These are phyloP conservation scores for Rattus norvegicus DNA, from an alignment of 2,113 vertebrate genomes.

Conservation along the genomic window DNA sequence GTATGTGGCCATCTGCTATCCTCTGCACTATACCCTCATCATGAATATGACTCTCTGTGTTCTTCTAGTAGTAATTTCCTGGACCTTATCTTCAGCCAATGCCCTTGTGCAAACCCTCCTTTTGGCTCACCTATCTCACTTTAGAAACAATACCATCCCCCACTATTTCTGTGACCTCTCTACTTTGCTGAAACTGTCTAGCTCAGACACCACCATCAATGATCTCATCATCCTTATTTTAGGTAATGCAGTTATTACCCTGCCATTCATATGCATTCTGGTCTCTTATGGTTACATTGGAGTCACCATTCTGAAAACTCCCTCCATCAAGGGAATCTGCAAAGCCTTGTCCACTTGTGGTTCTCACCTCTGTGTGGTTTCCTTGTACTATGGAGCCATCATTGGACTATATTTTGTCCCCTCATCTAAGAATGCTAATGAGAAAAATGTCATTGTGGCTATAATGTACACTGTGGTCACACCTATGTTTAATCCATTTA, in stretches of 20 bases:
- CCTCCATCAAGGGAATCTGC: slow-evolving; percentile 5
- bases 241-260: not conserved
- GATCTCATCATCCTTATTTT: slow-evolving; percentile 50
- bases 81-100: slow-evolving; percentile 32
- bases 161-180: slow-evolving; percentile 79
- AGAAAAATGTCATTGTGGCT: slow-evolving; percentile 65
- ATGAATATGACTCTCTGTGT: slow-evolving; percentile 67
- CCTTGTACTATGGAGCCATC: slow-evolving; percentile 66
- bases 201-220: slow-evolving; percentile 67
- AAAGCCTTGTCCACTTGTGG: slow-evolving; percentile 71
- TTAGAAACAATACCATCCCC: slow-evolving; percentile 33
- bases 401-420: slow-evolving; percentile 45
- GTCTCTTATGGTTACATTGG: slow-evolving; percentile 59
- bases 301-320: slow-evolving; percentile 25
- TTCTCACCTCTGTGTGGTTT: slow-evolving; percentile 65
- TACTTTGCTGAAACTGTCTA: slow-evolving; percentile 70
- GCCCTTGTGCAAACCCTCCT: slow-evolving; percentile 65
- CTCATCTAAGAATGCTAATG: not conserved
- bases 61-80: slow-evolving; percentile 58
- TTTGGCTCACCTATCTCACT: slow-evolving; percentile 56
- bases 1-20: slow-evolving; percentile 15
- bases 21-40: slow-evolving; percentile 59
- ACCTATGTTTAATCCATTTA: slow-evolving; percentile 74
- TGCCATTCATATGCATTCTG: slow-evolving; percentile 43
- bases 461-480: slow-evolving; percentile 67